Percentiles rank a stretch among this genome's conserved stretches.
Conservation (phyloP, 2,113 vertebrate species). For the Cichladusa arquata region DNA sequence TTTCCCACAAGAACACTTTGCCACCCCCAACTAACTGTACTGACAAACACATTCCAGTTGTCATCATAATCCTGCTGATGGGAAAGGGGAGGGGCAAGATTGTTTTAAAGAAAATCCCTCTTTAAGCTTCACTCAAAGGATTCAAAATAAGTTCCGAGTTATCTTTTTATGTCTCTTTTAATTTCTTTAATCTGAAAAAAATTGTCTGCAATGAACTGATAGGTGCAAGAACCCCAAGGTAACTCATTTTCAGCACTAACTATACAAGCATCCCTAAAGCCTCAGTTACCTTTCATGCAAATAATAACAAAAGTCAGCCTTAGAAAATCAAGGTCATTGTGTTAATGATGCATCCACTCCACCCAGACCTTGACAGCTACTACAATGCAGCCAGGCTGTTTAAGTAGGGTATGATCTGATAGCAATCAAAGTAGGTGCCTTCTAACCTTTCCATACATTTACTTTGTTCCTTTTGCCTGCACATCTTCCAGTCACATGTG, state of each 20-base stretch:
- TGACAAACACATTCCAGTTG: conserved; percentile 8
- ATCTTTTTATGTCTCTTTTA: neutral
- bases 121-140: neutral
- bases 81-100: rapidly evolving
- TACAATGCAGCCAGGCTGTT: neutral
- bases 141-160: neutral
- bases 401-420: neutral
- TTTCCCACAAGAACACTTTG: neutral
- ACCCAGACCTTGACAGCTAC: neutral
- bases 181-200: neutral
- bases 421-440: neutral
- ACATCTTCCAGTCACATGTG: neutral
- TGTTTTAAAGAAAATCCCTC: neutral
- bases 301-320: neutral
- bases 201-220: neutral
- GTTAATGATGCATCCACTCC: neutral
- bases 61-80: neutral
- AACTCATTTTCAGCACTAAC: neutral
- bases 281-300: neutral
- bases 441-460: neutral
- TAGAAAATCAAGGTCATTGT: neutral
- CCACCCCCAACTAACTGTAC: neutral
- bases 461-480: neutral
- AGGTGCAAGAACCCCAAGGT: neutral
- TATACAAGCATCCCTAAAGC: neutral